Conservation (phyloP, 2,113 vertebrate genomes). For the Sinosuthora webbiana region DNA sequence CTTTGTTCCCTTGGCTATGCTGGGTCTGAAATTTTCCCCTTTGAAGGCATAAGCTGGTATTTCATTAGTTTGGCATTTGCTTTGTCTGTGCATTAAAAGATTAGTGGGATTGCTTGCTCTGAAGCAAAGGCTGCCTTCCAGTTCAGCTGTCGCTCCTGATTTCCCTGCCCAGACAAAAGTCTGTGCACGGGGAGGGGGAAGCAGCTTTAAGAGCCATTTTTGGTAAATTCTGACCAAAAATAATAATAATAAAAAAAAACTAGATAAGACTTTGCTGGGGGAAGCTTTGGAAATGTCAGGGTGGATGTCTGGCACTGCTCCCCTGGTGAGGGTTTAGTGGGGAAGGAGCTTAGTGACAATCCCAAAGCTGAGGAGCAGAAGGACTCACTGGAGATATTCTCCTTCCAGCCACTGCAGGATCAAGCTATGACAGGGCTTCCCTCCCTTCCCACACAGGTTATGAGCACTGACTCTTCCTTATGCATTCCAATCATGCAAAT, state of each 20-base stretch:
- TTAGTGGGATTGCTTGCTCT: not conserved
- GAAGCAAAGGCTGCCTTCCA: not conserved
- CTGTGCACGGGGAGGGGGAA: not conserved
- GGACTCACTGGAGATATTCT: fast-evolving
- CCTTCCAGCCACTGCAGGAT: not conserved
- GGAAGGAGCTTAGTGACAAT: not conserved
- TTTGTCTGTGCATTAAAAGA: slow-evolving; percentile 42
- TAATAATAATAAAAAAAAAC: too few species aligned
- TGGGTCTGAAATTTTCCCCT: not conserved
- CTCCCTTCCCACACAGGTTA: not conserved
- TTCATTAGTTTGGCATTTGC: slow-evolving; percentile 47
- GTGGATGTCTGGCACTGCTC: not conserved
- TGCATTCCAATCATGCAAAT: not conserved
- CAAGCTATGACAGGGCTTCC: not conserved
- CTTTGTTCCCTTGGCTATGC: not conserved
- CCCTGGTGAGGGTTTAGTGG: not conserved
- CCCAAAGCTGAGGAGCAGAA: not conserved
- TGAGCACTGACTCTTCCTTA: not conserved
- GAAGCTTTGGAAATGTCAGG: not conserved
- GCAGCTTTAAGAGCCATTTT: not conserved
- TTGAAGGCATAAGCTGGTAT: not conserved
- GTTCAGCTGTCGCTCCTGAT: not conserved
- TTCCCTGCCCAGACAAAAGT: not conserved
- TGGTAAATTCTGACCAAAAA: not conserved
- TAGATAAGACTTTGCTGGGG: not conserved